A percentile compares a stretch with the other conserved stretches of the same genome.
Evolutionary conservation across 2,797 vertebrate genomes (phyloP).

Genomic region (Xiphophorus birchmanni): DNA sequence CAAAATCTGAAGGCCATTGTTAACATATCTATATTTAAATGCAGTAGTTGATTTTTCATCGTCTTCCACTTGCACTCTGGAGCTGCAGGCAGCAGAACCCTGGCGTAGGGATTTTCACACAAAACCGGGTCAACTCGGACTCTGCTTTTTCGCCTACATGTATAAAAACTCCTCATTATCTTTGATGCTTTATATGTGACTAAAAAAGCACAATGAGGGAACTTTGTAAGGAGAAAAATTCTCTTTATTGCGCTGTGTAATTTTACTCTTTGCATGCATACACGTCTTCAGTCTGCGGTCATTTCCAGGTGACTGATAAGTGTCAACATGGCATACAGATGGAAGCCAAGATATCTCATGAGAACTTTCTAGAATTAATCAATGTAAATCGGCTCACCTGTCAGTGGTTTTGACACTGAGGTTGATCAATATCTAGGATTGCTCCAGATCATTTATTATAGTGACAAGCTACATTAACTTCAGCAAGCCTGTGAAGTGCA

Average conservation of each 20-base stretch:
- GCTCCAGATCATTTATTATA: neutral
- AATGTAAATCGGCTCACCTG: neutral
- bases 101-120: neutral
- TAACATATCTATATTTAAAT: neutral
- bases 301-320: neutral
- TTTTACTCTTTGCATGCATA: neutral
- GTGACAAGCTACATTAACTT: conserved; percentile 4
- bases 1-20: neutral
- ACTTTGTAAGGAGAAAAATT: neutral
- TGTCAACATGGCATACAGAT: neutral
- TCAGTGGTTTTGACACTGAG: neutral
- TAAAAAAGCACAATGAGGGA: neutral
- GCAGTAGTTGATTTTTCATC: no score
- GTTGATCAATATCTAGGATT: neutral
- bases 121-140: neutral
- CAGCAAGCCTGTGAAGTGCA: conserved; percentile 2
- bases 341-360: neutral
- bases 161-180: neutral
- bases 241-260: neutral
- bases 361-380: neutral
- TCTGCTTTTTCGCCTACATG: neutral
- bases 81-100: neutral
- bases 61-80: neutral
- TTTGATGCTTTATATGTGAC: neutral
- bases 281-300: neutral